Evolutionary conservation across 92 coral and sea anemone genomes (phyloP).

Genomic region (Pocillopora meandrina): DNA sequence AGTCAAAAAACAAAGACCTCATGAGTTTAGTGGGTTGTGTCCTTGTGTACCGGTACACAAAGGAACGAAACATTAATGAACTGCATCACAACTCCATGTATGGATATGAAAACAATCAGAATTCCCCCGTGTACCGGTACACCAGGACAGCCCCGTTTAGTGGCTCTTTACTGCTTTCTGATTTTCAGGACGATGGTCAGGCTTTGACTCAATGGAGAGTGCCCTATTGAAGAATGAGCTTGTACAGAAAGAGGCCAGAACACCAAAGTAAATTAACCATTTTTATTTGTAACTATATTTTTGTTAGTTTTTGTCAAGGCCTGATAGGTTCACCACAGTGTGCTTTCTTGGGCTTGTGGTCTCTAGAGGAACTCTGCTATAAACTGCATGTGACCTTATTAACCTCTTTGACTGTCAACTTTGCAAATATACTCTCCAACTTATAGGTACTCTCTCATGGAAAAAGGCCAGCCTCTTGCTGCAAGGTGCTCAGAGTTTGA

Average conservation of each 20-base stretch:
- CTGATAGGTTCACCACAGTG: too few relatives aligned
- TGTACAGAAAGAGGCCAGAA: constrained; percentile 64
- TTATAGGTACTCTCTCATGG: constrained; percentile 60
- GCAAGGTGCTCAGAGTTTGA: constrained; percentile 71
- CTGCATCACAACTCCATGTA: too few relatives aligned
- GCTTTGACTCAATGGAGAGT: constrained; percentile 71
- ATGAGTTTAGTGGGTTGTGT: neutral
- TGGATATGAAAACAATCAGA: too few relatives aligned
- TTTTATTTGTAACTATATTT: neutral
- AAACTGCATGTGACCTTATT: too few relatives aligned
- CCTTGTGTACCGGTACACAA: too few relatives aligned
- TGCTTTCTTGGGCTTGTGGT: too few relatives aligned
- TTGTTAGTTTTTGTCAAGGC: too few relatives aligned
- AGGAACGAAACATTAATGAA: too few relatives aligned
- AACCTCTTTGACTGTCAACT: neutral
- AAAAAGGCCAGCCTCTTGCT: constrained; percentile 59
- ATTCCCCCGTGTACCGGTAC: too few relatives aligned
- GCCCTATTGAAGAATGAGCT: constrained; percentile 64
- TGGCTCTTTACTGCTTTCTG: neutral
- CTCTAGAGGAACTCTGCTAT: too few relatives aligned
- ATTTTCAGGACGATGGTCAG: constrained; percentile 61
- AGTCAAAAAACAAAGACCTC: too few relatives aligned
- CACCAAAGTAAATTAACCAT: constrained; percentile 53
- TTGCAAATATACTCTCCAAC: neutral
- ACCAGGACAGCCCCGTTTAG: too few relatives aligned